phyloP scores from a whole-genome alignment of 2,113 vertebrate species.

The Rhinolophus ferrumequinum region DNA sequence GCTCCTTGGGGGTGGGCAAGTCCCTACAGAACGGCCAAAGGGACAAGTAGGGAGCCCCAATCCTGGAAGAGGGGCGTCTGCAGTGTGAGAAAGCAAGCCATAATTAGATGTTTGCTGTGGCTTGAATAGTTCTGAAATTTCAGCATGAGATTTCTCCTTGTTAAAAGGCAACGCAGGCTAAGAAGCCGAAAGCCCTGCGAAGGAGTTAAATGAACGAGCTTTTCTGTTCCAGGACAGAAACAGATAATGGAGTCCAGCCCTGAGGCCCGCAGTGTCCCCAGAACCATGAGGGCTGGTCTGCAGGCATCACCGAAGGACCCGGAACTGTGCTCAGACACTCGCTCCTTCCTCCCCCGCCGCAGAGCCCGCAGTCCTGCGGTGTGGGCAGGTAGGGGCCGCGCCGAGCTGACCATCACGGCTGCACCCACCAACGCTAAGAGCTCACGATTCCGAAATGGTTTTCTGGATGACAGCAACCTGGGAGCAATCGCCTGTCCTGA shows the following conservation, averaged over 20 bases:
- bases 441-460: background rate
- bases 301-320: background rate
- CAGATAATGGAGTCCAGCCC: background rate
- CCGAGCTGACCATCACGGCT: background rate
- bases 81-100: background rate
- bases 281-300: background rate
- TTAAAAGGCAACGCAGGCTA: background rate
- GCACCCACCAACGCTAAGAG: background rate
- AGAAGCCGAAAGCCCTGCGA: background rate
- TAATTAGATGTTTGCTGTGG: background rate
- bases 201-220: background rate
- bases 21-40: background rate
- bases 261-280: too few relatives aligned
- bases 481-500: background rate
- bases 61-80: background rate
- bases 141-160: background rate
- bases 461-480: background rate
- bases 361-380: fast-evolving
- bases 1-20: background rate
- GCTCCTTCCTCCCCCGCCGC: fast-evolving
- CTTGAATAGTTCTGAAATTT: background rate
- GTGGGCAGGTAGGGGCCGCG: fast-evolving
- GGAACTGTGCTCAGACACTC: background rate
- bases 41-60: background rate
- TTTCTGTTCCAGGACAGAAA: background rate